Conservation (phyloP, 2,113 vertebrate species). For the Protomyctophum bolini region DNA sequence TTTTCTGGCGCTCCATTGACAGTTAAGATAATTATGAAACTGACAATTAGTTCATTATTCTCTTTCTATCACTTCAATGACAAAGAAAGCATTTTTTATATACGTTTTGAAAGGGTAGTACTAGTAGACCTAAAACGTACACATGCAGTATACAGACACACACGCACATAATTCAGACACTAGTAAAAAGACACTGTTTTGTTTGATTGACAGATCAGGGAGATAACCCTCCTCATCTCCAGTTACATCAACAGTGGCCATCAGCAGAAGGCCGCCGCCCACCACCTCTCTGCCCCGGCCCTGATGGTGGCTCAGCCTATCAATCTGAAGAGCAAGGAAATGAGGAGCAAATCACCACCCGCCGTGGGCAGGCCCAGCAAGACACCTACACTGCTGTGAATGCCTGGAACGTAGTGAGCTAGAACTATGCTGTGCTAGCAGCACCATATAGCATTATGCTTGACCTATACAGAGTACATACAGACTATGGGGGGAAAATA, state of each 20-base stretch:
- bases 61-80: no score
- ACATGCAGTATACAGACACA: not conserved
- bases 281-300: slow-evolving; percentile 91
- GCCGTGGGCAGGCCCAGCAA: slow-evolving; percentile 86
- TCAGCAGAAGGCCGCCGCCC: slow-evolving; percentile 87
- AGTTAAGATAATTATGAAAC: not conserved
- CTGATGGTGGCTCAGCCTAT: slow-evolving; percentile 79
- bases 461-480: no score
- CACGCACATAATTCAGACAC: not conserved
- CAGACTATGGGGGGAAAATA: no score
- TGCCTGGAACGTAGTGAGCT: no score
- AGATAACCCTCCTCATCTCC: slow-evolving; percentile 92
- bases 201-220: slow-evolving; percentile 85
- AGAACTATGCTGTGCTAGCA: no score
- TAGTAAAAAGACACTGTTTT: not conserved
- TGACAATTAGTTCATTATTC: not conserved
- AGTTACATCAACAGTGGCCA: slow-evolving; percentile 92
- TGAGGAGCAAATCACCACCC: slow-evolving; percentile 81
- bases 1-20: not conserved
- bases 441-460: no score
- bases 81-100: no score
- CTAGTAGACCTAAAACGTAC: not conserved
- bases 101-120: no score
- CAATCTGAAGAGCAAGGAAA: slow-evolving; percentile 80
- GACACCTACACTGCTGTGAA: slow-evolving; percentile 90